Evolutionary conservation across 2,888 invertebrate genomes (phyloP), one percentile per base, ranked within the genome.

Genomic region (Leptinotarsa juncta): DNA sequence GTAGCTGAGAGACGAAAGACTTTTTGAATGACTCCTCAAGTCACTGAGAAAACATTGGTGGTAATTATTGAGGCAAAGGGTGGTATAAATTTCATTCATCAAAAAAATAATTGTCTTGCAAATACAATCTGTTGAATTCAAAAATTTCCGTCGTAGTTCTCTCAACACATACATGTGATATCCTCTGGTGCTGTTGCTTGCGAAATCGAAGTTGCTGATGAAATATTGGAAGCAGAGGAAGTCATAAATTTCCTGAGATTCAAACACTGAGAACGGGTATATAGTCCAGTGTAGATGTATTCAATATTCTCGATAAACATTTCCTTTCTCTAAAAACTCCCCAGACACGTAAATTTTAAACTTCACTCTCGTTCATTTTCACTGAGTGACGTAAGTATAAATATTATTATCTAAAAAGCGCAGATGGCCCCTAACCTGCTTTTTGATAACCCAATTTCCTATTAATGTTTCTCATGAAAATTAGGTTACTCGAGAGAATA

Each of bases 321-420:
- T 42, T 0, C 12, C 16, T 62, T 15, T 32, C 42, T 62, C n/a
- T 42, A 10, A 10, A 62, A 42, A 3, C 16, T 32, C 62, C 32
- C 42, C 16, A 42, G 42, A 42, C 26, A 62, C 62, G 42, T 62
- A 3, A 62, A 62, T 62, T 4, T 42, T 3, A n/a, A 62, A 62
- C 62, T 62, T 62, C 42, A 42, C 62, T 62, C 62, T n/a, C 62
- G 62, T 42, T 62, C 62, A 62, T 62, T 42, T 62, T 62, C 5
- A n/a, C 62, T 7, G 42, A 62, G 42, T 62, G 62, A 62, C 32
- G 62, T 62, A 68, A 32, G 50, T 60, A 65, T 66, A 75, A 75
- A 78, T 72, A 78, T 72, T 77, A 78, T 77, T 73, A 76, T 74
- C 73, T 77, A 77, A 77, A 78, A 78, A 77, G 78, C 78, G 53